Evolutionary conservation across 2,113 vertebrate genomes (phyloP).

Genomic region (Toxostoma redivivum): DNA sequence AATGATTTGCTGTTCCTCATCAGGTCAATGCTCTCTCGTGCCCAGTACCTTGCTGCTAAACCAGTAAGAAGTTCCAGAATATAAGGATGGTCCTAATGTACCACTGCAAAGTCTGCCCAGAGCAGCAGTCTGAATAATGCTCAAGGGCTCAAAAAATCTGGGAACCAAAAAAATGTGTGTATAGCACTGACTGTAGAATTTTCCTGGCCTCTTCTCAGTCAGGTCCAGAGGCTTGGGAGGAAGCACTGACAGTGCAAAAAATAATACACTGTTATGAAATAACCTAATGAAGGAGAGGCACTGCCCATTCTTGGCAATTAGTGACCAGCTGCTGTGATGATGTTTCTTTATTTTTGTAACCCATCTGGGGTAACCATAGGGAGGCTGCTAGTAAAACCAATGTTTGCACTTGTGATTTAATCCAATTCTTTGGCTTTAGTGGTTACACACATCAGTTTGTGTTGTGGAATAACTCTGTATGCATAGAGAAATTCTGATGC

Average conservation of each 20-base stretch:
- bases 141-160: neutral
- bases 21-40: neutral
- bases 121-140: neutral
- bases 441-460: neutral
- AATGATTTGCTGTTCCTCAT: neutral
- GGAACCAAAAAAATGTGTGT: neutral
- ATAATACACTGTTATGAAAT: neutral
- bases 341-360: slow-evolving; percentile 40
- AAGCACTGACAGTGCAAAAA: neutral
- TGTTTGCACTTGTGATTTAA: neutral
- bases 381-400: neutral
- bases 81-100: too few species aligned
- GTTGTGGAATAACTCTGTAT: neutral
- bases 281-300: neutral
- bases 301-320: neutral
- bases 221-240: neutral
- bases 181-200: neutral
- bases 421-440: neutral
- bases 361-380: neutral
- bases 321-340: neutral
- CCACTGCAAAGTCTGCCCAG: neutral
- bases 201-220: neutral
- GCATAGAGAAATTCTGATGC: neutral
- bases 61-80: neutral
- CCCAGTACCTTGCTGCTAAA: neutral